phyloP scores from a whole-genome alignment of 1,140 invertebrate species.

The Drosophila rhopaloa region DNA sequence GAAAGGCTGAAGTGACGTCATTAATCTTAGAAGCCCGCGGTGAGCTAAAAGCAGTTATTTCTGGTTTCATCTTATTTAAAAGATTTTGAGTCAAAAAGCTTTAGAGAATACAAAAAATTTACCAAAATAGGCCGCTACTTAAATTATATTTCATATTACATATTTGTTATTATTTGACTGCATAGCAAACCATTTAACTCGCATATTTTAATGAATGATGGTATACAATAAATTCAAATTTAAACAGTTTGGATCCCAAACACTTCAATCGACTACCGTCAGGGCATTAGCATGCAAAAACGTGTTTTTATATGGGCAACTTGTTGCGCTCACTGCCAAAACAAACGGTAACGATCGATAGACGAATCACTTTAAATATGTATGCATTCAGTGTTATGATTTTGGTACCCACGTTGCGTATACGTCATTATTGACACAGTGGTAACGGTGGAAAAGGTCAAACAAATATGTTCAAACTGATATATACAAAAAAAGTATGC shows the following conservation, averaged over 20 bases:
- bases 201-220: slow-evolving; percentile 1
- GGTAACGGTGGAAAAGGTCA: slow-evolving; percentile 4
- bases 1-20: slow-evolving; percentile 48
- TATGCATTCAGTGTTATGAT: slow-evolving; percentile 31
- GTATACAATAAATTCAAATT: too few relatives aligned
- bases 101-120: background rate
- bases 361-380: slow-evolving; percentile 28
- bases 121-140: too few relatives aligned
- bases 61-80: slow-evolving; percentile 7
- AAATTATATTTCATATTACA: background rate
- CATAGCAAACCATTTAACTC: background rate
- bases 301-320: slow-evolving; percentile 54
- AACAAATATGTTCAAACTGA: too few relatives aligned
- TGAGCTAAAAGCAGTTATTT: slow-evolving; percentile 29
- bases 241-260: slow-evolving; percentile 8
- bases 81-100: background rate
- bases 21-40: background rate
- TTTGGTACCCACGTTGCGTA: slow-evolving; percentile 47
- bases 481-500: background rate
- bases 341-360: slow-evolving; percentile 42
- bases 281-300: slow-evolving; percentile 67
- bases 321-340: slow-evolving; percentile 51
- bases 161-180: slow-evolving; percentile 1
- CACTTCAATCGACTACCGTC: slow-evolving; percentile 43
- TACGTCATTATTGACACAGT: slow-evolving; percentile 49